Evolutionary conservation across 2,797 vertebrate species (phyloP), one percentile per base, ranked within the genome.

Genomic region (Hoplostethus atlanticus): DNA sequence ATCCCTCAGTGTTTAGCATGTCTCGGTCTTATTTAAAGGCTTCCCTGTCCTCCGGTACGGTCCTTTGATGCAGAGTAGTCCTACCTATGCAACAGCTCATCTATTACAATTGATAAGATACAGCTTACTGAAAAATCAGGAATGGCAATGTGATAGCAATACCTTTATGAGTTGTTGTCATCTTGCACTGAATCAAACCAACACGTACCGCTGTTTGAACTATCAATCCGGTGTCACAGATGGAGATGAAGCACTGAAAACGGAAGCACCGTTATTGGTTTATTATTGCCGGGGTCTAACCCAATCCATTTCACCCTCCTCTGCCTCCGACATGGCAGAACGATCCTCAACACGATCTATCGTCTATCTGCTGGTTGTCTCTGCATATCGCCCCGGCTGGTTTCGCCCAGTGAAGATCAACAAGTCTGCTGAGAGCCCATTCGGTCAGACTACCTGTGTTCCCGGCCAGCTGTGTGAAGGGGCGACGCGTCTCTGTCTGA

Each of bases 371-470:
- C 38, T 64, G 73, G 25, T 6, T 61, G 64, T 47, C 54, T 66
- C 83, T 60, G 58, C 81, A 79, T 80, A 56, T 79, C 77, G 56
- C 77, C 34, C 52, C 61, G 36, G 36, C 74, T 12, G 73, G 52
- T 46, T 77, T 79, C 56, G 52, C 57, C 77, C 47, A 12, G 21
- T 34, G 68, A 40, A 82, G 89, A 94, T 95, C 94, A 95, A 95
- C 95, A 95, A 95, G 94, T 95, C 81, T 48, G 76, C 62, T 52
- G 80, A 64, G 72, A 80, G 84, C 75, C 65, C 75, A 12, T 73
- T 59, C 73, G 84, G 84, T 77, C 81, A 66, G 77, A 86, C 77
- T 89, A 90, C 87, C 84, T 81, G 89, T 74, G 85, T 66, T 79
- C 79, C 85, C 87, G 73, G 87, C 91, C 88, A 89, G 87, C 81